phyloP scores from a whole-genome alignment of 1,140 invertebrate genomes.

The Paralvinella palmiformis region DNA sequence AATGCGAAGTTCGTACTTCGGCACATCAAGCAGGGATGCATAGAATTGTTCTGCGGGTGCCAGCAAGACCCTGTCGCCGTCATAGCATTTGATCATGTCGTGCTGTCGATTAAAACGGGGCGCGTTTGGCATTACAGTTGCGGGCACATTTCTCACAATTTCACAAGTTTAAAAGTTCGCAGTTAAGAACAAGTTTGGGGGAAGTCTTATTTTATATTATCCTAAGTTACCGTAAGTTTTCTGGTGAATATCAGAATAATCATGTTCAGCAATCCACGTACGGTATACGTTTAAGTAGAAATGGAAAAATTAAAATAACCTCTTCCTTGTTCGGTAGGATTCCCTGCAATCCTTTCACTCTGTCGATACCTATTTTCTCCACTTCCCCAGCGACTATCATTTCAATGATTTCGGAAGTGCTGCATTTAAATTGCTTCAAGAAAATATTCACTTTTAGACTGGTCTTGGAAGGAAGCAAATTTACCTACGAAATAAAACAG shows the following conservation, averaged over 20 bases:
- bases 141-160: too few relatives aligned
- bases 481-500: too few relatives aligned
- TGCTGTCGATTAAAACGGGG: constrained; percentile 26
- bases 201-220: too few relatives aligned
- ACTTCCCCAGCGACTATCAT: constrained; percentile 78
- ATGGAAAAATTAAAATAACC: too few relatives aligned
- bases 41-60: constrained; percentile 29
- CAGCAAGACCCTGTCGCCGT: constrained; percentile 19
- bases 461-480: constrained; percentile 63
- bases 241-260: too few relatives aligned
- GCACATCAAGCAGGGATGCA: constrained; percentile 16
- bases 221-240: too few relatives aligned
- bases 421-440: constrained; percentile 81
- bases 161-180: too few relatives aligned
- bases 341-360: constrained; percentile 83
- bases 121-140: too few relatives aligned
- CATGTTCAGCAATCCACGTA: too few relatives aligned
- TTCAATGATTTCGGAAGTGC: constrained; percentile 86
- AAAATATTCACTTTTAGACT: constrained; percentile 98
- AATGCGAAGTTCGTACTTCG: constrained; percentile 76
- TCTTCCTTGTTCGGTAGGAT: constrained; percentile 90
- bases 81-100: constrained; percentile 8
- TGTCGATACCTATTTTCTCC: constrained; percentile 86
- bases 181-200: too few relatives aligned
- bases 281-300: too few relatives aligned